Evolutionary conservation across 2,113 vertebrate species (phyloP).

Genomic region (Dissostichus mawsoni): DNA sequence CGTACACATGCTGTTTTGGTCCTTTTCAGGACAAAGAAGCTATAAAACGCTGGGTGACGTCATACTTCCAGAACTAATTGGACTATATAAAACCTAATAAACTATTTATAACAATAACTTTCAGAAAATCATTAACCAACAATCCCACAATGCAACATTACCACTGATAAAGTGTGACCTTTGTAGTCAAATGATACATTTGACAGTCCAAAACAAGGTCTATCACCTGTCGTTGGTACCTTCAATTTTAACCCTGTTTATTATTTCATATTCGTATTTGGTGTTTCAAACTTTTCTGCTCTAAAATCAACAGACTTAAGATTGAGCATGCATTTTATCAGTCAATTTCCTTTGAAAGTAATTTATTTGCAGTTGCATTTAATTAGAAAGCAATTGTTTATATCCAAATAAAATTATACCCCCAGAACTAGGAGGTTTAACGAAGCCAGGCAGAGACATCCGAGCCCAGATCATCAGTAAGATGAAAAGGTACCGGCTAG

Average conservation of each 20-base stretch:
- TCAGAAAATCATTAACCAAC: neutral
- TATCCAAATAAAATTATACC: neutral
- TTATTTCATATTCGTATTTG: too few species aligned
- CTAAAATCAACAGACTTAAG: too few species aligned
- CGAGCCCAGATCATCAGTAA: too few species aligned
- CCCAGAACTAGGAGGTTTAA: neutral
- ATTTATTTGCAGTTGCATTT: neutral
- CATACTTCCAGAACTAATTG: neutral
- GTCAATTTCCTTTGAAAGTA: too few species aligned
- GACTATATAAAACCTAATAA: neutral
- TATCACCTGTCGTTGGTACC: neutral
- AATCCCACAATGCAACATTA: neutral
- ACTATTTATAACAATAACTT: neutral
- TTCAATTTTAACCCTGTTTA: neutral
- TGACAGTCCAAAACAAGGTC: neutral
- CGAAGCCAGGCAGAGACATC: neutral
- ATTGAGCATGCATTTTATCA: too few species aligned
- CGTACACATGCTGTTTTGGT: conserved; percentile 11
- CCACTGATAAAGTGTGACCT: neutral
- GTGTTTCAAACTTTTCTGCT: too few species aligned
- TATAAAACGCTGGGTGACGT: neutral
- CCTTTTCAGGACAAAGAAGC: conserved; percentile 12
- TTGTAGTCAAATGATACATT: conserved; percentile 27
- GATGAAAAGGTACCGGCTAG: too few species aligned
- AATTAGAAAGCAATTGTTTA: neutral